Evolutionary conservation across 2,797 vertebrate species (phyloP), one percentile per base, ranked within the genome.

Genomic region (Arctocebus calabarensis): DNA sequence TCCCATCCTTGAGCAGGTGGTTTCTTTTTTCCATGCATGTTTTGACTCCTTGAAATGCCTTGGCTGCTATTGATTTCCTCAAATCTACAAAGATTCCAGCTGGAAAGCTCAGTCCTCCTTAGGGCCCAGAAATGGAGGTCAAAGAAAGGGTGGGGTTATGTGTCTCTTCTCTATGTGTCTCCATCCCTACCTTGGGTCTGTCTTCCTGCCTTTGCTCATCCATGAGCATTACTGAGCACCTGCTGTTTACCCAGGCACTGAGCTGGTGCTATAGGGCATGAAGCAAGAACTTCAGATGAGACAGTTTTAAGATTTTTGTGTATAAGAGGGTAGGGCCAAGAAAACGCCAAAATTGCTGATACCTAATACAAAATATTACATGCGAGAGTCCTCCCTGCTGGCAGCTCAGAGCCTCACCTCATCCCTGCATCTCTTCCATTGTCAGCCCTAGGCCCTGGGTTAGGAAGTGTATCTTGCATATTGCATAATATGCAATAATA

Each of bases 11-110:
- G 66, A 61, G 40, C 45, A 10, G 84, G 57, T 37, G 22, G 12
- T 64, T 94, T 94, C 91, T 95, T 91, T 95, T 83, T 97, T 88
- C 66, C 66, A 66, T 61, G 83, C 92, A 86, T 93, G 79, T 97
- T 70, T 71, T 14, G 13, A 45, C 64, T 83, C 77, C 66, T 74
- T 61, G 84, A 96, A 92, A 77, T 84, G 61, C 86, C 62, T 68
- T 91, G 95, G 57, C 84, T 0, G 1, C 85, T 84, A 12, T 68
- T 79, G 55, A 75, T 90, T 91, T 93, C 94, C 9, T 22, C 62
- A 43, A 37, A 74, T 93, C 91, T 87, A 59, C 92, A 94, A 89
- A 94, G 78, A 68, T 75, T 88, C 52, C 11, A 7, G 55, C 59
- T 23, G 1, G 68, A 62, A 66, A 52, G 32, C 55, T 62, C 32